Evolutionary conservation across 2,888 invertebrate species (phyloP).

Genomic region (Boloria selene): DNA sequence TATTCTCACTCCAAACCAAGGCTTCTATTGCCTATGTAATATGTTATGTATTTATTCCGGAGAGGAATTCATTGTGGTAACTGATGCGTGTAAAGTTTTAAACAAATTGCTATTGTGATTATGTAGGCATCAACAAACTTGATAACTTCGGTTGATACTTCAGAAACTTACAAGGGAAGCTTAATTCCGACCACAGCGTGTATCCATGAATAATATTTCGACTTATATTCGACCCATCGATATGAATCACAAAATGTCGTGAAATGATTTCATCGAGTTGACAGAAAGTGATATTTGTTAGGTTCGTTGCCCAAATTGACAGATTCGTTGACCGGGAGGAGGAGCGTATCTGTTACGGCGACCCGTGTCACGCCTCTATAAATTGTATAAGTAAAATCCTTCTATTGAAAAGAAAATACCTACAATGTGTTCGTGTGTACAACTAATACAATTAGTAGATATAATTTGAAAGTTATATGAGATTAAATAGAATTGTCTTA

Average conservation of each 20-base stretch:
- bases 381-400: no score
- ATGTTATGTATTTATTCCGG: no score
- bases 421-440: constrained; percentile 43
- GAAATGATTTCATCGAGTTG: constrained; percentile 42
- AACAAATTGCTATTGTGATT: no score
- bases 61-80: no score
- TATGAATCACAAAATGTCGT: constrained; percentile 25
- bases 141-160: no score
- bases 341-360: constrained; percentile 62
- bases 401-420: constrained; percentile 62
- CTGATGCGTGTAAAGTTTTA: no score
- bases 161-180: neutral
- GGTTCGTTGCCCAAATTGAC: constrained; percentile 70
- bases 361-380: constrained; percentile 71
- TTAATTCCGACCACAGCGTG: neutral
- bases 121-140: no score
- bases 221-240: constrained; percentile 19
- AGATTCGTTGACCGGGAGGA: constrained; percentile 64
- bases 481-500: neutral
- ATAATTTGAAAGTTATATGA: constrained; percentile 20
- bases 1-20: no score
- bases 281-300: constrained; percentile 49
- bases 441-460: no score
- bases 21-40: no score
- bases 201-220: constrained; percentile 21